Evolutionary conservation across 2,888 invertebrate genomes (phyloP).

Genomic region (Eupithecia exiguata): DNA sequence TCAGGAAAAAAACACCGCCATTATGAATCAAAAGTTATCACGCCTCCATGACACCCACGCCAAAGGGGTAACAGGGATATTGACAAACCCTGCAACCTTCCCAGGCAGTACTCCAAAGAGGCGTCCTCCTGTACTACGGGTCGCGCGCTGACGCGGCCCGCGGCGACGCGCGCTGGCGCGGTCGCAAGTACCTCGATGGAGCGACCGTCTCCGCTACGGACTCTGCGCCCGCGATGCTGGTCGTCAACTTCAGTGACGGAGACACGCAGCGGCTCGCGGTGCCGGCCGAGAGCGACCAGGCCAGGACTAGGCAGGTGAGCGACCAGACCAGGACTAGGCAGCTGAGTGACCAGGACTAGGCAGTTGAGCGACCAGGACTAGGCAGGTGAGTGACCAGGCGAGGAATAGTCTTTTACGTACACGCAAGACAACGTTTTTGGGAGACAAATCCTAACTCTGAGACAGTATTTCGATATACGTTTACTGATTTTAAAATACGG

Average conservation of each 20-base stretch:
- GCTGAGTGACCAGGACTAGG: conserved; percentile 57
- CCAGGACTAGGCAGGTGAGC: conserved; percentile 49
- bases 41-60: neutral
- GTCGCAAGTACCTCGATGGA: conserved; percentile 87
- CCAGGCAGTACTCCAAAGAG: conserved; percentile 86
- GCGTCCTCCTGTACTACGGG: conserved; percentile 85
- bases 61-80: neutral
- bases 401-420: neutral
- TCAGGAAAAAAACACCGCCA: too few relatives aligned
- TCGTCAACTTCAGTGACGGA: conserved; percentile 83
- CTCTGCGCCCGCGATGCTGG: conserved; percentile 75
- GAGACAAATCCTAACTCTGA: neutral
- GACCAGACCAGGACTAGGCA: conserved; percentile 25
- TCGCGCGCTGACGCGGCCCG: conserved; percentile 86
- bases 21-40: too few relatives aligned
- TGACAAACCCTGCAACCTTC: neutral
- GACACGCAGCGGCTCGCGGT: conserved; percentile 83
- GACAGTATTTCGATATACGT: neutral
- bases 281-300: conserved; percentile 59
- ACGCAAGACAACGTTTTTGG: neutral
- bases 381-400: neutral
- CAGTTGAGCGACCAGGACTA: neutral
- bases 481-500: neutral
- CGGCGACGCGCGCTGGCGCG: conserved; percentile 81
- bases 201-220: conserved; percentile 76